phyloP scores from a whole-genome alignment of 2,888 invertebrate species.

The Proisotoma minuta region DNA sequence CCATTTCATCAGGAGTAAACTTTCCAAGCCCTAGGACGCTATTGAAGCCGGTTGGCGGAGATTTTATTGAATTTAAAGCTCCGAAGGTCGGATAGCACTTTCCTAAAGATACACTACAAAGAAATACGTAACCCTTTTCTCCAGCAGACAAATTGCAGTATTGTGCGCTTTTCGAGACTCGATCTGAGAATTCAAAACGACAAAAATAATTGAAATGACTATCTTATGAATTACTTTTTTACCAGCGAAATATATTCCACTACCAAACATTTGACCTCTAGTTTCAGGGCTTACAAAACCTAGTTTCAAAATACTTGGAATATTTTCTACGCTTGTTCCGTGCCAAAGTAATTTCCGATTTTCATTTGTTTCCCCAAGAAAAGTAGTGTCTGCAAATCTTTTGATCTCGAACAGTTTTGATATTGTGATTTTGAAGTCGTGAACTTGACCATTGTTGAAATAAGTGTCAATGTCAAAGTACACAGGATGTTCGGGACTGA shows the following conservation, averaged over 20 bases:
- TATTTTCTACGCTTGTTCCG: constrained; percentile 5
- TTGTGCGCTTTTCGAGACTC: constrained; percentile 22
- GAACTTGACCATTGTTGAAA: constrained; percentile 13
- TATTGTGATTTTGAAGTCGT: neutral
- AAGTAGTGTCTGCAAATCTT: neutral
- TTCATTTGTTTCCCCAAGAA: neutral
- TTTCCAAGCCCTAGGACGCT: constrained; percentile 12
- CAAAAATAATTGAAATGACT: too few relatives aligned
- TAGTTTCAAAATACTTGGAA: neutral
- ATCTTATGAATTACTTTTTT: too few relatives aligned
- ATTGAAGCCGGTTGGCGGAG: constrained; percentile 3
- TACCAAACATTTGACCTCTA: constrained; percentile 9
- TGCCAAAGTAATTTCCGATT: constrained; percentile 12
- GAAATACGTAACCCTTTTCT: constrained; percentile 11
- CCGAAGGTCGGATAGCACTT: constrained; percentile 11
- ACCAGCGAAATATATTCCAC: constrained; percentile 23
- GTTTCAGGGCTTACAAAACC: neutral
- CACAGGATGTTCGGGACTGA: neutral
- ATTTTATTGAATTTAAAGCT: neutral
- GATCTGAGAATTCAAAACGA: too few relatives aligned
- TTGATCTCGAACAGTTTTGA: neutral
- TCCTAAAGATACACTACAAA: constrained; percentile 29
- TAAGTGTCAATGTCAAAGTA: neutral
- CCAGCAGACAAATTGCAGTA: constrained; percentile 15
- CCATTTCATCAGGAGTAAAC: constrained; percentile 5